A percentile compares a stretch with the other conserved stretches of the same genome.
These are phyloP conservation scores for Orius insidiosus DNA, from an alignment of 1,140 invertebrate genomes.

Conservation along the genomic window DNA sequence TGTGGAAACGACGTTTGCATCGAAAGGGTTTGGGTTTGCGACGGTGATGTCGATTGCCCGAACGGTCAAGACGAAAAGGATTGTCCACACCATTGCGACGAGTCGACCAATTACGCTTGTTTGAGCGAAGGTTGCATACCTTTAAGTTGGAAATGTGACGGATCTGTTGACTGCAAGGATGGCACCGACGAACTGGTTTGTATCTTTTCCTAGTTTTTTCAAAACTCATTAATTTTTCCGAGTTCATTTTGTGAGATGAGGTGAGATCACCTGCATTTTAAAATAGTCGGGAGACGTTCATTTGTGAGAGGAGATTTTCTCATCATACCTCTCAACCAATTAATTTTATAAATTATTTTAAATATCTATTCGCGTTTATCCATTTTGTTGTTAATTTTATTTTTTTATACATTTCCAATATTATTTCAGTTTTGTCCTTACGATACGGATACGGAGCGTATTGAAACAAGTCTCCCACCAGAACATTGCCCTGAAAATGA, in stretches of 20 bases:
- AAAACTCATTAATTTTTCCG: too few relatives aligned
- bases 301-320: too few relatives aligned
- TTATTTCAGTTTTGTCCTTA: slow-evolving; percentile 34
- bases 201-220: too few relatives aligned
- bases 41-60: slow-evolving; percentile 40
- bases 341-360: too few relatives aligned
- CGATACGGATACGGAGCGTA: slow-evolving; percentile 30
- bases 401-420: slow-evolving; percentile 18
- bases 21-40: slow-evolving; percentile 37
- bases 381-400: too few relatives aligned
- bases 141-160: slow-evolving; percentile 35
- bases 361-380: too few relatives aligned
- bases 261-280: too few relatives aligned
- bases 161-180: slow-evolving; percentile 39
- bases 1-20: slow-evolving; percentile 25
- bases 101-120: too few relatives aligned
- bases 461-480: too few relatives aligned
- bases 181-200: slow-evolving; percentile 33
- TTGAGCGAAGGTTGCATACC: slow-evolving; percentile 15
- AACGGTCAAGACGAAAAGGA: slow-evolving; percentile 38
- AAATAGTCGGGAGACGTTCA: too few relatives aligned
- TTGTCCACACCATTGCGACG: slow-evolving; percentile 25
- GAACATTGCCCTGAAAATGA: slow-evolving; percentile 49
- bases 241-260: too few relatives aligned
- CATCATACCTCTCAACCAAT: too few relatives aligned